A percentile compares a stretch with the other conserved stretches of the same genome.
phyloP scores from a whole-genome alignment of 2,797 vertebrate genomes.

The Hipposideros larvatus region DNA sequence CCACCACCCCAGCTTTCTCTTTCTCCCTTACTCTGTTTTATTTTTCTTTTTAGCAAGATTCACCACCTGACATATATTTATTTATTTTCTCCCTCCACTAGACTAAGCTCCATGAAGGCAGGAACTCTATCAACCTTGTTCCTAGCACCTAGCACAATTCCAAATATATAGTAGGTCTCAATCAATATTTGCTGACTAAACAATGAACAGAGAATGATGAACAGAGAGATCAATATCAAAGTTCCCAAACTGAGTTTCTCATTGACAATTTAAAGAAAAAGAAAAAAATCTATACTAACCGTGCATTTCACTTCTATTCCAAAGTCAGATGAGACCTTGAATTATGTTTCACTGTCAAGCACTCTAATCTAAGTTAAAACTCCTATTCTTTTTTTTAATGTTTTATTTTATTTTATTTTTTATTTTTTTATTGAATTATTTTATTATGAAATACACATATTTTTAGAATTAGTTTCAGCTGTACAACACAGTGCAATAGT shows the following conservation, averaged over 20 bases:
- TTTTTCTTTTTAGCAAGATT: background rate
- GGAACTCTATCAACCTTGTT: too few species aligned
- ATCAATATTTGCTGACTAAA: background rate
- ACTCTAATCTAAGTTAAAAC: constrained; percentile 10
- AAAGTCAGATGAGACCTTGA: constrained; percentile 33
- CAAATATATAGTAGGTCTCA: background rate
- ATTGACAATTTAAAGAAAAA: background rate
- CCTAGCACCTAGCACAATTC: background rate
- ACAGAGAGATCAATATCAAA: constrained; percentile 3
- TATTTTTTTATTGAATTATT: too few species aligned
- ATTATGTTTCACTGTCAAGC: background rate
- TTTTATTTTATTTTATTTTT: too few species aligned
- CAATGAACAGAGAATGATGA: constrained; percentile 15
- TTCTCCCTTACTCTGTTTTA: background rate
- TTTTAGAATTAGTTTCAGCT: too few species aligned
- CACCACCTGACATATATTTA: background rate
- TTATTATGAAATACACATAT: too few species aligned
- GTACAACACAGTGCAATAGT: too few species aligned
- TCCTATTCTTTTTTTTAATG: background rate
- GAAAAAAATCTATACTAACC: background rate
- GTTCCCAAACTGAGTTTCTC: background rate
- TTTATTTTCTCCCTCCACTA: background rate
- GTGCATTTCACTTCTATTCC: background rate
- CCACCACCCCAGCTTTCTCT: background rate
- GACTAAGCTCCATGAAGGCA: background rate